Percentiles rank a stretch among this genome's conserved stretches.
Conservation (phyloP, 2,888 invertebrate genomes). For the Frankliniella fusca region DNA sequence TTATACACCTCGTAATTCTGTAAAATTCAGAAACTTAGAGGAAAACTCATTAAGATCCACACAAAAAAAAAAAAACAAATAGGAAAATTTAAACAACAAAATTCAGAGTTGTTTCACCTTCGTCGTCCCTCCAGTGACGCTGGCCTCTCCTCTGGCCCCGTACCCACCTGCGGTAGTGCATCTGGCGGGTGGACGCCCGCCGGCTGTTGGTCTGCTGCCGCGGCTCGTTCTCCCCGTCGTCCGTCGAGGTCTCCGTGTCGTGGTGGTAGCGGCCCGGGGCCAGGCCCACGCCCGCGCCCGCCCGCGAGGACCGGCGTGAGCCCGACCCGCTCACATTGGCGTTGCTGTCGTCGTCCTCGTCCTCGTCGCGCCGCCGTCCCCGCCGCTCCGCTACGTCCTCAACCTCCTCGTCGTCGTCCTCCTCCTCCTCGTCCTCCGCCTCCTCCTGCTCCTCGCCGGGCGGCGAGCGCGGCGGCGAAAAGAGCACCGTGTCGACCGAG, state of each 20-base stretch:
- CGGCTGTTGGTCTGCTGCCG: constrained; percentile 52
- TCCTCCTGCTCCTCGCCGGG: constrained; percentile 31
- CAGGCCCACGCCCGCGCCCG: neutral
- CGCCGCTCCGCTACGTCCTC: neutral
- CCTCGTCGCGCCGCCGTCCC: neutral
- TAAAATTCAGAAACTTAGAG: too few relatives aligned
- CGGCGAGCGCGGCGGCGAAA: constrained; percentile 54
- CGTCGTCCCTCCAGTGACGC: too few relatives aligned
- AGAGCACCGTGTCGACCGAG: constrained; percentile 63
- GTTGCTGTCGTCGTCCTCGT: constrained; percentile 18
- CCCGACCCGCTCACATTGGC: constrained; percentile 6
- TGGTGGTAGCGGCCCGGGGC: constrained; percentile 10
- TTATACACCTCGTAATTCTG: too few relatives aligned
- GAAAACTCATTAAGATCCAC: constrained; percentile 52
- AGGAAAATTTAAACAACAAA: too few relatives aligned
- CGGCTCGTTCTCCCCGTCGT: constrained; percentile 50
- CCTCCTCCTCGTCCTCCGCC: constrained; percentile 12
- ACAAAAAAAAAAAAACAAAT: too few relatives aligned
- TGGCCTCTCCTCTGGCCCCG: constrained; percentile 44
- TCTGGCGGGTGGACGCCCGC: constrained; percentile 44
- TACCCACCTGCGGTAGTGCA: constrained; percentile 45
- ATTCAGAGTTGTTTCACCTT: too few relatives aligned
- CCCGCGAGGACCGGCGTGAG: neutral
- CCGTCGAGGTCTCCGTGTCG: constrained; percentile 45
- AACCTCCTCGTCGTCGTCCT: neutral